Percentiles rank a stretch among this genome's conserved stretches.
These are phyloP conservation scores for Empidonax traillii DNA, from an alignment of 2,113 vertebrate species.

Conservation along the genomic window DNA sequence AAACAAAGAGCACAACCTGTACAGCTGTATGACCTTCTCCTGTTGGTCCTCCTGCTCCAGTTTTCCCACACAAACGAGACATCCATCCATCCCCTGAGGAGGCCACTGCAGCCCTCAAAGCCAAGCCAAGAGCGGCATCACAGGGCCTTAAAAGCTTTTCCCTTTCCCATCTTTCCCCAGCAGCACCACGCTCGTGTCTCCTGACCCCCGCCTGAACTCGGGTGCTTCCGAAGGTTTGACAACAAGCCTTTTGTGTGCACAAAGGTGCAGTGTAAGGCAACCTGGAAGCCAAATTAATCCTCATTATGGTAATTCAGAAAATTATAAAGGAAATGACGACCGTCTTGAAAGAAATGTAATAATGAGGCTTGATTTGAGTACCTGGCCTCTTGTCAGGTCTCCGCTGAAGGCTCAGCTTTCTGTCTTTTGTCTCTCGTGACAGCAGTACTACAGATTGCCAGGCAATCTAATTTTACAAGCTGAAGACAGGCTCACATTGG, in stretches of 20 bases:
- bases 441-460: background rate
- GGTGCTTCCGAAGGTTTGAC: slow-evolving; percentile 31
- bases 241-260: slow-evolving; percentile 25
- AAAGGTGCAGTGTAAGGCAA: slow-evolving; percentile 18
- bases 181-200: background rate
- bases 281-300: slow-evolving; percentile 60
- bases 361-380: background rate
- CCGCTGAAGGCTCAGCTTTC: background rate
- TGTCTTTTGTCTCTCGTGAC: background rate
- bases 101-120: background rate
- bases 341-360: slow-evolving; percentile 53
- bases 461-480: slow-evolving; percentile 23
- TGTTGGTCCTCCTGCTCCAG: background rate
- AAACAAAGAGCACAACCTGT: background rate
- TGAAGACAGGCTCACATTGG: background rate
- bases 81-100: background rate
- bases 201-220: slow-evolving; percentile 58
- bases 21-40: background rate
- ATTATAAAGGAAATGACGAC: slow-evolving; percentile 43
- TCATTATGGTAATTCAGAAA: slow-evolving; percentile 50
- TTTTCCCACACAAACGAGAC: background rate
- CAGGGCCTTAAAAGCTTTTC: background rate
- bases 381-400: background rate
- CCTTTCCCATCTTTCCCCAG: background rate
- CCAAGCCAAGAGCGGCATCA: background rate